Base-by-base conservation (phyloP, 1,140 invertebrate species). In the Rhizoglyphus robini region DNA sequence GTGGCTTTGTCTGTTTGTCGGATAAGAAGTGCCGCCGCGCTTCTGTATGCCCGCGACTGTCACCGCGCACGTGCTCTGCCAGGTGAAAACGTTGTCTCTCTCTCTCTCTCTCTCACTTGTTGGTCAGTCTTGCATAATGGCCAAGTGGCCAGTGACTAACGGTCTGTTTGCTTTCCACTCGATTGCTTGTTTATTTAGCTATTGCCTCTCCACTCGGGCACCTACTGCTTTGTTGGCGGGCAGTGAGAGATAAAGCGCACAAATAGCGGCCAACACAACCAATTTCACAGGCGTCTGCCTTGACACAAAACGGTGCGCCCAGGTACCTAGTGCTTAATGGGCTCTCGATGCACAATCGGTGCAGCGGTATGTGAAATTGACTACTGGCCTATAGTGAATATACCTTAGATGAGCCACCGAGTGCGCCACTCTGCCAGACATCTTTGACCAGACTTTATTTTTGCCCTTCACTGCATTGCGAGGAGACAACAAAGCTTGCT, bases 121-220 rank as follows among this genome's bases (percentile, higher is more conserved):
- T 32, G 31, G 51, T 20, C 51, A 54, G 51, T 54, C 51, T 54
- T 54, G 51, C 51, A 54, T 54, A 54, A 54, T 54, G 51, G 51
- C 31, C 51, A 54, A 54, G 51, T 54, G 51, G 51, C 51, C 51
- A 54, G 20, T 54, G 8, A 11, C 36, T 41, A 41, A 41, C 36
- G 36, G 36, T 54, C 36, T 54, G 51, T 54, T 54, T 54, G 51
- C 51, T 54, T 54, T 54, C 8, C 51, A 54, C 51, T 54, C 51
- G 23, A 54, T 8, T 54, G 51, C 51, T 54, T 54, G 51, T 54
- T 54, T 54, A 20, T 54, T 54, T 54, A 54, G 51, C 36, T 41
- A 41, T 41, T 41, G 36, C 18, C 36, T 41, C n/a, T n/a, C n/a
- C n/a, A n/a, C n/a, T 8, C 36, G 36, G 36, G 8, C 36, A 41